Conservation (phyloP, 1,140 invertebrate species). For the Bombus picipes region DNA sequence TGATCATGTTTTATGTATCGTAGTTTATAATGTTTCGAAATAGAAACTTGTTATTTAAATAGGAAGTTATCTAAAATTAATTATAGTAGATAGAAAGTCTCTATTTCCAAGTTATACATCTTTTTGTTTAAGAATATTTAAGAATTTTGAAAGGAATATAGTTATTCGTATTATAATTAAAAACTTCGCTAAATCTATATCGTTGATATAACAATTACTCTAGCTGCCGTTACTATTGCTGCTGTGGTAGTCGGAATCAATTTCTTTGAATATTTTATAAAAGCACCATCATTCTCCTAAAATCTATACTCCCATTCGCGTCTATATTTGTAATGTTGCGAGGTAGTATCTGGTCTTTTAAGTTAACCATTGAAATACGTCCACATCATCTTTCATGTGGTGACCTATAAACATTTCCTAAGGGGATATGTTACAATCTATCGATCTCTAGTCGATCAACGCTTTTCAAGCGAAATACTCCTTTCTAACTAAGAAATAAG, state of each 20-base stretch:
- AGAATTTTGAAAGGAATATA: neutral
- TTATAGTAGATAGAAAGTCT: too few species aligned
- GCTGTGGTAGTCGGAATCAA: slow-evolving; percentile 70
- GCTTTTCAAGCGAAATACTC: slow-evolving; percentile 41
- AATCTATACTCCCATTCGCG: slow-evolving; percentile 64
- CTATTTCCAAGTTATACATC: too few species aligned
- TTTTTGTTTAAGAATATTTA: neutral
- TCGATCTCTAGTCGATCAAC: neutral
- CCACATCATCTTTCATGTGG: slow-evolving; percentile 71
- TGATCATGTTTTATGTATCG: too few species aligned
- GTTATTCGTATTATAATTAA: neutral
- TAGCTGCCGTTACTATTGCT: slow-evolving; percentile 11
- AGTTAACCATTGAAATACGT: slow-evolving; percentile 73
- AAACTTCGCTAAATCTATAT: neutral
- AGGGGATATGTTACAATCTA: slow-evolving; percentile 24
- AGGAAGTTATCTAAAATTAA: too few species aligned
- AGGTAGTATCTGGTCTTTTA: slow-evolving; percentile 60
- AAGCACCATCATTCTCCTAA: slow-evolving; percentile 63
- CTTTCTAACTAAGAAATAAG: neutral
- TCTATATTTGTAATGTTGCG: slow-evolving; percentile 69
- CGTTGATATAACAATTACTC: neutral
- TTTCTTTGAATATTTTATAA: slow-evolving; percentile 76
- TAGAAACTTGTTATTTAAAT: too few species aligned
- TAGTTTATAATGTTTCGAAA: too few species aligned
- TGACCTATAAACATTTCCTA: slow-evolving; percentile 69